These are phyloP conservation scores for Tragelaphus scriptus DNA, from an alignment of 2,113 vertebrate species.

Conservation along the genomic window DNA sequence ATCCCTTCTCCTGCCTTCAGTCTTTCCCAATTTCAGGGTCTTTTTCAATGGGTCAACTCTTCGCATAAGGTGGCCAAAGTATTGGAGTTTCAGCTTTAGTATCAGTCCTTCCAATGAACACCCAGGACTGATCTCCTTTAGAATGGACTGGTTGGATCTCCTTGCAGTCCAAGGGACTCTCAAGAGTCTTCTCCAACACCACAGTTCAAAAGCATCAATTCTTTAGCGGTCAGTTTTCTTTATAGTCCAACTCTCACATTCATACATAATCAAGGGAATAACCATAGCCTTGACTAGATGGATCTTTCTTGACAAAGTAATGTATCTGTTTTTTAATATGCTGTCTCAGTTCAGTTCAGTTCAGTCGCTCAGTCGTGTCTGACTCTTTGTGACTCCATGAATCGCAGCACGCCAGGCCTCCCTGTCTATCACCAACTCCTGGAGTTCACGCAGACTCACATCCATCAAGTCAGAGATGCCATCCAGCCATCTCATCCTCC, in stretches of 20 bases:
- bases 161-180: background rate
- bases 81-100: background rate
- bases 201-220: background rate
- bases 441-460: too few relatives aligned
- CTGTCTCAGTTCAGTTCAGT: background rate
- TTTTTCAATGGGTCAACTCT: background rate
- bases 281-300: background rate
- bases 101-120: background rate
- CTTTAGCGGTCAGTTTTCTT: fast-evolving
- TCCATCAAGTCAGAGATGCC: too few relatives aligned
- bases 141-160: background rate
- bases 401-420: too few relatives aligned
- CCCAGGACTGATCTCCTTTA: background rate
- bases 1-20: background rate
- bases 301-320: background rate
- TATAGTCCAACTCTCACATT: background rate
- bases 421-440: too few relatives aligned
- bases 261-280: background rate
- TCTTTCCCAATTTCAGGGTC: background rate
- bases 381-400: too few relatives aligned
- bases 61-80: background rate
- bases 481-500: too few relatives aligned
- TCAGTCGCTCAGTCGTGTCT: too few relatives aligned
- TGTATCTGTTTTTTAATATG: background rate
- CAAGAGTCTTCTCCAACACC: background rate